These are phyloP conservation scores for Caerostris extrusa DNA, from an alignment of 1,140 invertebrate species.

Conservation along the genomic window DNA sequence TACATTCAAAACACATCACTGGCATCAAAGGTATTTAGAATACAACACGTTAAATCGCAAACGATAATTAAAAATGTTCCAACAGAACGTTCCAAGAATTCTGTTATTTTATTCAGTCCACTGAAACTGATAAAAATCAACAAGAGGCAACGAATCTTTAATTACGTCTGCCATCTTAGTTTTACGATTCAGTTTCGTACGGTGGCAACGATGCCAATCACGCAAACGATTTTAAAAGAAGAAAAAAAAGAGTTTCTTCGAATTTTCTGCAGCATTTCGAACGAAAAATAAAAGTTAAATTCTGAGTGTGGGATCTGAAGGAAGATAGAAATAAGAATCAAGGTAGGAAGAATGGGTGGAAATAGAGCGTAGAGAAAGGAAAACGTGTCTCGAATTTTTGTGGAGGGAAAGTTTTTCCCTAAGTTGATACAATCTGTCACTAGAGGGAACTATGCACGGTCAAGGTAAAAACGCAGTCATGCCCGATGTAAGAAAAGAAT, in stretches of 20 bases:
- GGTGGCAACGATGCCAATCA: neutral
- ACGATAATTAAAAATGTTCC: too few relatives aligned
- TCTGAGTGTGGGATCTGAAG: neutral
- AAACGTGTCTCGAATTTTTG: constrained; percentile 20
- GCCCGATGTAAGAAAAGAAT: neutral
- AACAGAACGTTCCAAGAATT: too few relatives aligned
- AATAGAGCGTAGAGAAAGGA: constrained; percentile 14
- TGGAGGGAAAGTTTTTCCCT: neutral
- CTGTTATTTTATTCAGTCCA: too few relatives aligned
- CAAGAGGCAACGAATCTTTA: neutral
- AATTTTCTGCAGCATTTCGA: neutral
- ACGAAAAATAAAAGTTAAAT: neutral
- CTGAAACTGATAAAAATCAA: neutral
- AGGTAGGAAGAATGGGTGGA: neutral
- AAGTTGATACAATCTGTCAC: constrained; percentile 19
- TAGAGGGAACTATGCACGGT: neutral
- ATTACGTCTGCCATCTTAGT: neutral
- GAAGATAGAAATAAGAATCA: neutral
- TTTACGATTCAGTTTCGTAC: neutral
- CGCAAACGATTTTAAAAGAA: neutral
- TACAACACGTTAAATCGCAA: too few relatives aligned
- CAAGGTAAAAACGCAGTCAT: constrained; percentile 12
- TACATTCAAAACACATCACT: too few relatives aligned
- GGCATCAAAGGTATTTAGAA: too few relatives aligned
- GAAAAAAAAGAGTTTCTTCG: neutral